phyloP scores from a whole-genome alignment of 2,113 vertebrate species.

The Chunga burmeisteri region DNA sequence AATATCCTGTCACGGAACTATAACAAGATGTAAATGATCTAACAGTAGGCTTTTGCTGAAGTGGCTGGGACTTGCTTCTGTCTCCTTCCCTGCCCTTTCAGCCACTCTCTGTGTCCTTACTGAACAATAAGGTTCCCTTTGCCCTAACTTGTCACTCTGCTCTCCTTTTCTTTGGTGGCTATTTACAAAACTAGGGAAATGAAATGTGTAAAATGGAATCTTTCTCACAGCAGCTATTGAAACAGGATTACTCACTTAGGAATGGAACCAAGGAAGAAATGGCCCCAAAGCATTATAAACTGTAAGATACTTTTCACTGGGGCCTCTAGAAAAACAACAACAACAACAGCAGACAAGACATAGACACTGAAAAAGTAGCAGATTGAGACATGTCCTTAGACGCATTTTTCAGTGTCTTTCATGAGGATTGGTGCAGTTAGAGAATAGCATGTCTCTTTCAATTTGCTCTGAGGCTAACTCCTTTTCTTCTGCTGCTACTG shows the following conservation, averaged over 20 bases:
- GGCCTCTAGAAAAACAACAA: not conserved
- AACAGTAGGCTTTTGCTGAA: not conserved
- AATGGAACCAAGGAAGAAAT: not conserved
- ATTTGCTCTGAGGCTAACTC: not conserved
- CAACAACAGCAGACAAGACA: not conserved
- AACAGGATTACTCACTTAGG: not conserved
- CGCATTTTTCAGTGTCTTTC: not conserved
- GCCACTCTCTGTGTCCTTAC: not conserved
- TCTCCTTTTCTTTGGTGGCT: not conserved
- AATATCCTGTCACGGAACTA: fast-evolving
- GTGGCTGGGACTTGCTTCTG: not conserved
- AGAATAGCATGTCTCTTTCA: not conserved
- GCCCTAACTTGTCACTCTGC: not conserved
- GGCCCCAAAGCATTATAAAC: not conserved
- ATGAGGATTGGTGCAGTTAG: not conserved
- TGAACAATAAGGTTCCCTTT: not conserved
- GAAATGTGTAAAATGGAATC: not conserved
- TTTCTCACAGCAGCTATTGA: not conserved
- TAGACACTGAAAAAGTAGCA: not conserved
- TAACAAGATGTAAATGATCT: not conserved
- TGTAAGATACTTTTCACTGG: not conserved
- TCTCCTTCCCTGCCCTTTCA: not conserved
- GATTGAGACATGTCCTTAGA: not conserved
- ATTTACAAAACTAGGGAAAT: not conserved
- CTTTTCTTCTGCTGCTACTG: not conserved